Evolutionary conservation across 2,113 vertebrate species (phyloP).

Genomic region (Cheilinus undulatus): DNA sequence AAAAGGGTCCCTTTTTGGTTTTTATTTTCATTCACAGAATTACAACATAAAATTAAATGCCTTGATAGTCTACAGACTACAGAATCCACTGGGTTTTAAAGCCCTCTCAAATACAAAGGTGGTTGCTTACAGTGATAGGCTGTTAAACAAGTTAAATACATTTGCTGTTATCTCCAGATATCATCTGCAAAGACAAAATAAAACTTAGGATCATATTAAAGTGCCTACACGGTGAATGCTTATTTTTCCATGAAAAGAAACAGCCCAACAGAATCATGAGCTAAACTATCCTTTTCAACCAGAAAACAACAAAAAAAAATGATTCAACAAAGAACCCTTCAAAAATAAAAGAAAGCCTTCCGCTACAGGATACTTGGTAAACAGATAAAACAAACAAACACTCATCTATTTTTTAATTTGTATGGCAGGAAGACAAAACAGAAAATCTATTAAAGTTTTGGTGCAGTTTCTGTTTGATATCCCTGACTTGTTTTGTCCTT

Average conservation of each 20-base stretch:
- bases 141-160: conserved; percentile 29
- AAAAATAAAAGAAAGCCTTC: conserved; percentile 12
- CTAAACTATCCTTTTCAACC: conserved; percentile 13
- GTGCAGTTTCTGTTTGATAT: conserved; percentile 1
- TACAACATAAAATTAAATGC: conserved; percentile 31
- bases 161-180: conserved; percentile 6
- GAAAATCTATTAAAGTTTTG: conserved; percentile 2
- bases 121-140: background rate
- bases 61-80: conserved; percentile 3
- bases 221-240: conserved; percentile 42
- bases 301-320: conserved; percentile 13
- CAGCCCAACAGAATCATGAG: background rate
- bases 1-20: no score
- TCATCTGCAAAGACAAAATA: conserved; percentile 38
- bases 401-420: conserved; percentile 23
- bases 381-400: conserved; percentile 21
- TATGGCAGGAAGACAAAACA: background rate
- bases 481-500: background rate
- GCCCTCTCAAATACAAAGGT: conserved; percentile 10
- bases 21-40: conserved; percentile 48
- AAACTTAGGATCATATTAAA: conserved; percentile 49
- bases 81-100: background rate
- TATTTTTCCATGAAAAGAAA: conserved; percentile 1
- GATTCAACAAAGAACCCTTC: conserved; percentile 2
- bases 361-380: background rate